A percentile compares a stretch with the other conserved stretches of the same genome.
Conservation (phyloP, 2,797 vertebrate genomes). For the Podarcis siculus region DNA sequence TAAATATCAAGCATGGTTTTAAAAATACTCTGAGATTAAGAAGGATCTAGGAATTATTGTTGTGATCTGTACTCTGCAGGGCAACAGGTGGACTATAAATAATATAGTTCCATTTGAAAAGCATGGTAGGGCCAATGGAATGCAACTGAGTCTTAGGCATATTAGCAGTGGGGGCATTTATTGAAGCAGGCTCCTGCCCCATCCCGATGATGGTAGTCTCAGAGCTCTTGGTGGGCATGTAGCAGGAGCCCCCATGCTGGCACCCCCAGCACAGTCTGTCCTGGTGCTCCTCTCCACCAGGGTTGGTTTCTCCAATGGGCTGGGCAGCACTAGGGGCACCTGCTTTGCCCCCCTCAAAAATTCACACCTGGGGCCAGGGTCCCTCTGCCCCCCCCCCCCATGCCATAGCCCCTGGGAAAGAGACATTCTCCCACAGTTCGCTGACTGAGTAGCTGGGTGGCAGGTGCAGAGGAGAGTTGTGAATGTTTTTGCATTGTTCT, state of each 20-base stretch:
- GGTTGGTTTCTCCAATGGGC: too few species aligned
- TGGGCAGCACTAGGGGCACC: too few species aligned
- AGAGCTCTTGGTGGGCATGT: too few species aligned
- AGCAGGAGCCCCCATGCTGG: too few species aligned
- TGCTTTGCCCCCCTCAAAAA: too few species aligned
- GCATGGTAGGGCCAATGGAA: not conserved
- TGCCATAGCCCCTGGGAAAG: not conserved
- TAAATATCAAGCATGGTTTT: not conserved
- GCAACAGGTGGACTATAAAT: not conserved
- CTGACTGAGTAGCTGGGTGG: not conserved
- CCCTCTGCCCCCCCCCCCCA: too few species aligned
- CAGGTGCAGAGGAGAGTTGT: not conserved
- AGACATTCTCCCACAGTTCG: not conserved
- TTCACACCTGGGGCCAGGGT: too few species aligned
- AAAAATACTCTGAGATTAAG: not conserved
- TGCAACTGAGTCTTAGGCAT: not conserved
- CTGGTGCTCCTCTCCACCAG: too few species aligned
- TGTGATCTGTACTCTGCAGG: not conserved
- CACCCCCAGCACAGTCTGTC: too few species aligned
- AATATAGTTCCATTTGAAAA: not conserved
- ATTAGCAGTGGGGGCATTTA: not conserved
- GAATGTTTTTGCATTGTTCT: not conserved
- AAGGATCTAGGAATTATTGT: not conserved
- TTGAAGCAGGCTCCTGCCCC: not conserved
- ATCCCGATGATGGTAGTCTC: not conserved